phyloP scores from a whole-genome alignment of 2,113 vertebrate genomes.

The Ciconia boyciana region DNA sequence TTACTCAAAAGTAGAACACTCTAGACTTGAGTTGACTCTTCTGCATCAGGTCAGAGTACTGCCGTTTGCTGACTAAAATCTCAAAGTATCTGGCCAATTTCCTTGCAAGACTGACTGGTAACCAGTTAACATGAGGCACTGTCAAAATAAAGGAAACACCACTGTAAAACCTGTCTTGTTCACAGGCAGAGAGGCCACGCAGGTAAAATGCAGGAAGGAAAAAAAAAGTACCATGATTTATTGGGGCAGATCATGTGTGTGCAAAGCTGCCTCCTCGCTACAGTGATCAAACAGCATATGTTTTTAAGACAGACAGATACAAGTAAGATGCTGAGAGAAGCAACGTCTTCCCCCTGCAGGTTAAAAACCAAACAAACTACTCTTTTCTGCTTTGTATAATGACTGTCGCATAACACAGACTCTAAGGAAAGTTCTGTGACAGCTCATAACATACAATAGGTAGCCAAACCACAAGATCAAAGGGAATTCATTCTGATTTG shows the following conservation, averaged over 20 bases:
- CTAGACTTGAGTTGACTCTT: neutral
- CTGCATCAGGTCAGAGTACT: neutral
- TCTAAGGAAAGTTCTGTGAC: neutral
- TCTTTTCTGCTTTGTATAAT: neutral
- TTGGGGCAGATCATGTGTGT: neutral
- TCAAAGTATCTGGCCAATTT: neutral
- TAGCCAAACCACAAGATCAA: neutral
- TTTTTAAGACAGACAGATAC: neutral
- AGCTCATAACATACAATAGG: neutral
- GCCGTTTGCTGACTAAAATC: neutral
- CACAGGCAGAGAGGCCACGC: neutral
- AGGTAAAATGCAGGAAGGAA: neutral
- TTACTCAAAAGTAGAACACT: neutral
- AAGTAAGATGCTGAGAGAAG: neutral
- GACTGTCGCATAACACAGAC: no score
- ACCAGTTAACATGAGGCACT: neutral
- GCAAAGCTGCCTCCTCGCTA: neutral
- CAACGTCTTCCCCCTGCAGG: neutral
- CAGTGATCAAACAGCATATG: accelerated
- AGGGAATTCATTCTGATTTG: neutral
- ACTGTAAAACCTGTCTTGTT: neutral
- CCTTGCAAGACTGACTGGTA: neutral
- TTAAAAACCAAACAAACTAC: neutral
- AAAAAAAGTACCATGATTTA: no score
- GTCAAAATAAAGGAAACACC: neutral